phyloP scores from a whole-genome alignment of 2,113 vertebrate species.

The Periophthalmus modestus region DNA sequence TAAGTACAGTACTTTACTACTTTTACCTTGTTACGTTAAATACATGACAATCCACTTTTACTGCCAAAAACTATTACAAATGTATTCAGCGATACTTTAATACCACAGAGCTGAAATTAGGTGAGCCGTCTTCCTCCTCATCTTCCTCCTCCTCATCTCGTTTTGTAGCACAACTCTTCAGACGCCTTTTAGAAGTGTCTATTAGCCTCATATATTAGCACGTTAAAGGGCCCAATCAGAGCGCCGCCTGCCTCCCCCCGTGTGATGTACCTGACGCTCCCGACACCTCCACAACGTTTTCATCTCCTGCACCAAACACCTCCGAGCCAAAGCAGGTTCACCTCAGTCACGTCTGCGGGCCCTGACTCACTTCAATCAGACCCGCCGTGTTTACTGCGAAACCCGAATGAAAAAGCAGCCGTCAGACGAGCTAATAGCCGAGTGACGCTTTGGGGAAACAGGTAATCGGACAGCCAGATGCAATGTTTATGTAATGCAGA shows the following conservation, averaged over 20 bases:
- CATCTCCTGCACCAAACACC: background rate
- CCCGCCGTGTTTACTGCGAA: constrained; percentile 1
- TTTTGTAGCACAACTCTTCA: background rate
- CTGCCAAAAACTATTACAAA: background rate
- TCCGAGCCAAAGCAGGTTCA: constrained; percentile 8
- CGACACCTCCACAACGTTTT: background rate
- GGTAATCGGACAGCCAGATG: background rate
- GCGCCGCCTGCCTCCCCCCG: background rate
- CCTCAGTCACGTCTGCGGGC: constrained; percentile 5
- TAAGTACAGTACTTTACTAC: too few species aligned
- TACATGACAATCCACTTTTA: background rate
- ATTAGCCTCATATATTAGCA: background rate
- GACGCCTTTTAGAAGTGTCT: background rate
- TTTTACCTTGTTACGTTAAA: too few species aligned
- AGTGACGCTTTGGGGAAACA: background rate
- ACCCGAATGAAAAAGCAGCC: constrained; percentile 8
- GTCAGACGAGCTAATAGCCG: background rate
- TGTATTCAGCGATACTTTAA: background rate
- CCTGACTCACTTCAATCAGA: background rate
- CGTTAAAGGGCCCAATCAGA: background rate
- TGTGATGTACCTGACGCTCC: constrained; percentile 8
- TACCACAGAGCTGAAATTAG: background rate
- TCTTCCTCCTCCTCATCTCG: background rate
- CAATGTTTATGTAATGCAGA: constrained; percentile 7
- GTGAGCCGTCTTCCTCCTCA: background rate